Percentiles rank a stretch among this genome's conserved stretches.
These are phyloP conservation scores for Diplosoma virens DNA, from an alignment of 23 tunicate genomes.

Conservation along the genomic window DNA sequence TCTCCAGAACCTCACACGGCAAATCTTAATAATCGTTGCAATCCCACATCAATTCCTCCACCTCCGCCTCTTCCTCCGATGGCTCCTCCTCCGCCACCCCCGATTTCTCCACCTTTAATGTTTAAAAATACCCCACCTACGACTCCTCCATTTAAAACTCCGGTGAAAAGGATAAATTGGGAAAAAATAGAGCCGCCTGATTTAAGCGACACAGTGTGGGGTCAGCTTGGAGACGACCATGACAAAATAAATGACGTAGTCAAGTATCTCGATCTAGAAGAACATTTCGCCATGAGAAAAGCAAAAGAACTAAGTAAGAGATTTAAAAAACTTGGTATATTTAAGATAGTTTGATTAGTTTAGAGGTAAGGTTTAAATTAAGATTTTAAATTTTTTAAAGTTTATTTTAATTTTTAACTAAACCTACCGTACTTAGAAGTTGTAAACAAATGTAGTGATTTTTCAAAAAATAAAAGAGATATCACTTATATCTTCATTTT, in stretches of 20 bases:
- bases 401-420: neutral
- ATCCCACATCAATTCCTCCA: conserved; percentile 1
- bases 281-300: conserved; percentile 80
- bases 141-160: conserved; percentile 31
- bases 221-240: conserved; percentile 73
- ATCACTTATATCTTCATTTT: no score
- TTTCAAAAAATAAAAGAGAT: no score
- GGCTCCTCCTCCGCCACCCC: conserved; percentile 61
- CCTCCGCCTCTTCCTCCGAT: conserved; percentile 49
- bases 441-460: no score
- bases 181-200: conserved; percentile 81
- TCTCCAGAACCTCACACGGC: conserved; percentile 7
- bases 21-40: neutral
- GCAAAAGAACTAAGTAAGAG: conserved; percentile 63
- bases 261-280: conserved; percentile 78
- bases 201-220: conserved; percentile 80
- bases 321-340: neutral
- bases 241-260: conserved; percentile 85
- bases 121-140: conserved; percentile 41
- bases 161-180: conserved; percentile 92
- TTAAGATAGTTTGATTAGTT: neutral
- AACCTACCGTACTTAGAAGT: neutral
- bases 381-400: neutral
- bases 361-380: no score
- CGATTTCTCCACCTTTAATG: conserved; percentile 43